phyloP scores from a whole-genome alignment of 2,888 invertebrate genomes.

The Callimorpha dominula region DNA sequence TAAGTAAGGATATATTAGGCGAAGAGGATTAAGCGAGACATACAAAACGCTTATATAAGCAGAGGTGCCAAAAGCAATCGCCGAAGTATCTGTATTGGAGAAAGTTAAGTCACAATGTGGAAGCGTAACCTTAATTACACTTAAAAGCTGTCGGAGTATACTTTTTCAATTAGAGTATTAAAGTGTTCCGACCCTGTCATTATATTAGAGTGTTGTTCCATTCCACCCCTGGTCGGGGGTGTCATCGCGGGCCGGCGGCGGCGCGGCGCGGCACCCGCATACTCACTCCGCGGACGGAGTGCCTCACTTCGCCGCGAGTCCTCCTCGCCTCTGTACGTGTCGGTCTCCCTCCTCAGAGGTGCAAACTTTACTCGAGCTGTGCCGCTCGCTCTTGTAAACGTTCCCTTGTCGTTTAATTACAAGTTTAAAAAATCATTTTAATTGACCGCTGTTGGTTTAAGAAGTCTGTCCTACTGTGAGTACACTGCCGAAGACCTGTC shows the following conservation, averaged over 20 bases:
- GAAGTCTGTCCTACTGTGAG: conserved; percentile 24
- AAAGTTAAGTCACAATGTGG: conserved; percentile 60
- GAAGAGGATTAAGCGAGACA: neutral
- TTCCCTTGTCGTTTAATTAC: conserved; percentile 52
- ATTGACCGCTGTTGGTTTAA: conserved; percentile 42
- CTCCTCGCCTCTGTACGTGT: conserved; percentile 62
- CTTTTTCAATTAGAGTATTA: conserved; percentile 87
- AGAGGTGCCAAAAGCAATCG: conserved; percentile 32
- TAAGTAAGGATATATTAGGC: neutral
- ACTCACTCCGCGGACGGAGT: conserved; percentile 40
- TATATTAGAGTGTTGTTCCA: conserved; percentile 86
- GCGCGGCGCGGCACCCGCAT: conserved; percentile 47
- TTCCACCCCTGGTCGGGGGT: conserved; percentile 77
- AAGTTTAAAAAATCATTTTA: conserved; percentile 55
- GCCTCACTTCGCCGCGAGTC: conserved; percentile 76
- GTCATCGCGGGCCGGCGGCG: conserved; percentile 57
- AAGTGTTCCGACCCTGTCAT: conserved; percentile 86
- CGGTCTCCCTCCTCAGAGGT: conserved; percentile 34
- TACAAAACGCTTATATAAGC: conserved; percentile 10
- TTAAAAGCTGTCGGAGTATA: conserved; percentile 83
- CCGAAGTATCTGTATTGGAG: conserved; percentile 40
- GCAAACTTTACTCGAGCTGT: conserved; percentile 82
- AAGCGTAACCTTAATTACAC: conserved; percentile 77
- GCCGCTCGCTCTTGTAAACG: conserved; percentile 50
- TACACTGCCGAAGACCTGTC: conserved; percentile 22